A percentile compares a stretch with the other conserved stretches of the same genome.
These are phyloP conservation scores for Lethocerus indicus DNA, from an alignment of 1,140 invertebrate species.

Conservation along the genomic window DNA sequence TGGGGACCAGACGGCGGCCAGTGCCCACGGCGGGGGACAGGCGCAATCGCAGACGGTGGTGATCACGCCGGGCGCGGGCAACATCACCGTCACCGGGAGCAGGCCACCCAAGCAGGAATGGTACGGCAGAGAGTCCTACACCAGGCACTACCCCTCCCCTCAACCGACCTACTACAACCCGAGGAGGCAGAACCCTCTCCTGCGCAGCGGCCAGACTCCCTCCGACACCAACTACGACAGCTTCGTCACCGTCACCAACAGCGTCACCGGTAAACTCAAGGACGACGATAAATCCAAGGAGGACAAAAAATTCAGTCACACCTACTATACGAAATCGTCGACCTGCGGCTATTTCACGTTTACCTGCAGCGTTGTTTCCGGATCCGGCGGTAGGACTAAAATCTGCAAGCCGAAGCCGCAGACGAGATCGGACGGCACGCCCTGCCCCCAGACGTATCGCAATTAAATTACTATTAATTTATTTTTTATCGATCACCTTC, in stretches of 20 bases:
- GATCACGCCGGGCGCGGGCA: constrained; percentile 33
- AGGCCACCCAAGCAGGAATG: no score
- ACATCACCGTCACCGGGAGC: constrained; percentile 27
- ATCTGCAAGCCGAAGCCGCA: constrained; percentile 57
- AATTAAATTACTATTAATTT: no score
- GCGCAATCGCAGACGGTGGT: constrained; percentile 45
- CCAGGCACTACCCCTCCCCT: neutral
- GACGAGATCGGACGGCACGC: constrained; percentile 33
- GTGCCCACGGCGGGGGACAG: constrained; percentile 32
- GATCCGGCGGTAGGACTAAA: constrained; percentile 54
- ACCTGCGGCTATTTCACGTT: constrained; percentile 74
- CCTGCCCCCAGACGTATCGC: no score
- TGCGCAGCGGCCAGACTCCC: neutral
- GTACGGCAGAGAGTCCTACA: neutral
- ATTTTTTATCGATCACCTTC: no score
- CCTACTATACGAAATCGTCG: constrained; percentile 68
- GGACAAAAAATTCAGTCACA: constrained; percentile 44
- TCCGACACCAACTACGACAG: constrained; percentile 23
- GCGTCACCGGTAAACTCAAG: no score
- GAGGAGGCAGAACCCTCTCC: neutral
- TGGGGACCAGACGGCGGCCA: constrained; percentile 35
- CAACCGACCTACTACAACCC: neutral
- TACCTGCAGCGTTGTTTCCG: constrained; percentile 58
- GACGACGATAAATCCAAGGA: constrained; percentile 24
- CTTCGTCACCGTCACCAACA: constrained; percentile 57